Conservation (phyloP, 2,888 invertebrate genomes). For the Melipona bicolor region DNA sequence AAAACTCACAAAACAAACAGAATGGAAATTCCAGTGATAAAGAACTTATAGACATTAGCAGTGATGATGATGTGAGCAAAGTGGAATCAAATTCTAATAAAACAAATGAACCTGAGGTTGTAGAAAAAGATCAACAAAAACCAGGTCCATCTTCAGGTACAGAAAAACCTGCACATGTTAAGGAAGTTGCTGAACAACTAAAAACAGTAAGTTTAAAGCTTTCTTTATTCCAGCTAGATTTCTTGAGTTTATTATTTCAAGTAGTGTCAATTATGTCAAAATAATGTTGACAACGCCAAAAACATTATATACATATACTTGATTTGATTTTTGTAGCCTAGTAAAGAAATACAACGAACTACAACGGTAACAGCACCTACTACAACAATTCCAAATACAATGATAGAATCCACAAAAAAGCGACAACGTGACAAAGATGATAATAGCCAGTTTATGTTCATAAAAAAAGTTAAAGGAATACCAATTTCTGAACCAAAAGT, state of each 20-base stretch:
- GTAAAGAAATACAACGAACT: conserved; percentile 46
- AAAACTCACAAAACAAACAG: conserved; percentile 77
- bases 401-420: conserved; percentile 75
- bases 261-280: neutral
- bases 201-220: conserved; percentile 44
- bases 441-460: conserved; percentile 81
- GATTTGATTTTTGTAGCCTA: conserved; percentile 35
- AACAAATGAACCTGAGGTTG: conserved; percentile 25
- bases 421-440: conserved; percentile 83
- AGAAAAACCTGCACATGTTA: conserved; percentile 1
- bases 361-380: neutral
- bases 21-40: conserved; percentile 86
- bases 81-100: conserved; percentile 55
- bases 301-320: neutral
- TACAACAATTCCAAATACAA: neutral
- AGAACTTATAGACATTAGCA: conserved; percentile 92
- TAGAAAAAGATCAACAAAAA: conserved; percentile 23
- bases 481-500: conserved; percentile 83
- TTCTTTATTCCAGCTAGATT: neutral
- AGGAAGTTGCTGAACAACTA: conserved; percentile 18
- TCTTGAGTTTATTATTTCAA: neutral
- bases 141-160: conserved; percentile 21
- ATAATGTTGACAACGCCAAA: neutral
- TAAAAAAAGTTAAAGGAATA: conserved; percentile 63
- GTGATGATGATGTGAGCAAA: conserved; percentile 86